Conservation (phyloP, 1,140 invertebrate species). For the Magallana ariakensis region DNA sequence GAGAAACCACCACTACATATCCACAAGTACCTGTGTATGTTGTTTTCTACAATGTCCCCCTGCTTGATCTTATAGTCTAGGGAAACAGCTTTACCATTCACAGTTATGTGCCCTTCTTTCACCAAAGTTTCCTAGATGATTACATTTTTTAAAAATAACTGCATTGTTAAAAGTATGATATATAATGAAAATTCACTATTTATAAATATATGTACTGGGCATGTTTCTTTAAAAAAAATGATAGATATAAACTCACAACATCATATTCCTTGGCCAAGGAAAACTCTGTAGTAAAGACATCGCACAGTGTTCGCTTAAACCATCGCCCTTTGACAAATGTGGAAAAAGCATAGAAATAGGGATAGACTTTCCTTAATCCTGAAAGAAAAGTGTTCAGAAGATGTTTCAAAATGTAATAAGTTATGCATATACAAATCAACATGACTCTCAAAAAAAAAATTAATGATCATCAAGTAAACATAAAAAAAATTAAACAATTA, state of each 20-base stretch:
- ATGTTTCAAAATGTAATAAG: not conserved
- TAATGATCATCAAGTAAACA: too few species aligned
- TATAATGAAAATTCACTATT: not conserved
- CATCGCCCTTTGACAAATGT: constrained; percentile 98
- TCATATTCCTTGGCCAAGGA: not conserved
- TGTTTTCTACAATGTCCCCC: constrained; percentile 96
- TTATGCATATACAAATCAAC: too few species aligned
- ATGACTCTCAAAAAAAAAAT: too few species aligned
- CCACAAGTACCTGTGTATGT: constrained; percentile 90
- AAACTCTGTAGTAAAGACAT: constrained; percentile 96
- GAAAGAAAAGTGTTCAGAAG: constrained; percentile 56
- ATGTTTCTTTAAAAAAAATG: too few species aligned
- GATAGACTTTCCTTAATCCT: constrained; percentile 98
- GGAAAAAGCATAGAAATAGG: constrained; percentile 98
- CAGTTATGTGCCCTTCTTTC: constrained; percentile 91
- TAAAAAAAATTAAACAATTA: too few species aligned
- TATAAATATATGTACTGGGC: too few species aligned
- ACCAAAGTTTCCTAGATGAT: constrained; percentile 10
- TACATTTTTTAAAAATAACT: too few species aligned
- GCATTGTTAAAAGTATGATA: not conserved
- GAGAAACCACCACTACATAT: too few species aligned
- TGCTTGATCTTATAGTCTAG: constrained; percentile 94
- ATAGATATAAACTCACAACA: not conserved
- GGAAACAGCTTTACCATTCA: constrained; percentile 96
- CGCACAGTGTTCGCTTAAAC: constrained; percentile 95